Conservation (phyloP, 2,113 vertebrate genomes). For the Halcyon malimbica region DNA sequence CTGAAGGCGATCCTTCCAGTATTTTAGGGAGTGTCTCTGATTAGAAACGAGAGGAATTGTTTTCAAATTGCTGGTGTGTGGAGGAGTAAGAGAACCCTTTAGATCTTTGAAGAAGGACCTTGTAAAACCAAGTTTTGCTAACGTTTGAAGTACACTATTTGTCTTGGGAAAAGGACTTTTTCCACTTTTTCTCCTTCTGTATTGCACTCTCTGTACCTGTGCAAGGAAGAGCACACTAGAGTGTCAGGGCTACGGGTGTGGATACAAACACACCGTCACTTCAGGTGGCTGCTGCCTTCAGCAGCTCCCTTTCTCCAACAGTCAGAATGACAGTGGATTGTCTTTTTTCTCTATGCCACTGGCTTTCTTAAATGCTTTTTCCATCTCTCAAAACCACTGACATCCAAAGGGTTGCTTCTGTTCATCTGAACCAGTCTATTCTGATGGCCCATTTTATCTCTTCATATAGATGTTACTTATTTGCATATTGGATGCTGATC, state of each 20-base stretch:
- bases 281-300: background rate
- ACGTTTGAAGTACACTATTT: background rate
- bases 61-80: background rate
- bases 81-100: background rate
- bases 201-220: background rate
- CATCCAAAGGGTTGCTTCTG: background rate
- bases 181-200: background rate
- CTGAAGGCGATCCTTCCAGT: background rate
- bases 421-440: background rate
- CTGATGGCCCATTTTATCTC: background rate
- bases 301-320: background rate
- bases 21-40: background rate
- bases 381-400: no score
- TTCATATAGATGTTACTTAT: background rate
- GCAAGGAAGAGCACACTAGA: background rate
- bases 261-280: background rate
- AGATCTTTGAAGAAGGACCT: background rate
- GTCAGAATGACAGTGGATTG: rapidly evolving
- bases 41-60: background rate
- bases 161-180: background rate
- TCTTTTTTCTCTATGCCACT: background rate
- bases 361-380: background rate
- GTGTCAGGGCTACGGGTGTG: background rate
- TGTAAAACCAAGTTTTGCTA: background rate
- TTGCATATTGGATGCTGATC: background rate